Evolutionary conservation across 1,140 invertebrate species (phyloP).

Genomic region (Bombus confusus): DNA sequence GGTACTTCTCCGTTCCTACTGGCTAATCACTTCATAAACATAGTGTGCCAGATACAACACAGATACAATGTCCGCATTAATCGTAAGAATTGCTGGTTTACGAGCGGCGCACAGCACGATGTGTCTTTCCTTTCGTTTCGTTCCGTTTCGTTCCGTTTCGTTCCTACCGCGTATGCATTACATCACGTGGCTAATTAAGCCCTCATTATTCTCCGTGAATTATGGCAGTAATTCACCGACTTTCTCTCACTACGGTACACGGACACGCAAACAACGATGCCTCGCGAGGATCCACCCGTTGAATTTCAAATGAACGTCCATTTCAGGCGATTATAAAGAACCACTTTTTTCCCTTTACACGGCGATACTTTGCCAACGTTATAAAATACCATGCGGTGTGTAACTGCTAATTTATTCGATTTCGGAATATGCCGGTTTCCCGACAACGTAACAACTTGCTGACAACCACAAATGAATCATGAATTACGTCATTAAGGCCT

Average conservation of each 20-base stretch:
- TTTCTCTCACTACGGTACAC: slow-evolving; percentile 65
- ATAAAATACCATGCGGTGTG: slow-evolving; percentile 45
- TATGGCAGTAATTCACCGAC: slow-evolving; percentile 69
- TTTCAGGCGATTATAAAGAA: slow-evolving; percentile 63
- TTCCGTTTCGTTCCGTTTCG: slow-evolving; percentile 68
- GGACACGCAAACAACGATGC: slow-evolving; percentile 53
- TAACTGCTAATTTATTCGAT: slow-evolving; percentile 59
- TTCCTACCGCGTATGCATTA: slow-evolving; percentile 67
- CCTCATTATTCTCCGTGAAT: slow-evolving; percentile 72
- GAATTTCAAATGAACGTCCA: slow-evolving; percentile 67
- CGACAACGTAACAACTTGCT: slow-evolving; percentile 51
- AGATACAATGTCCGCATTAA: slow-evolving; percentile 67
- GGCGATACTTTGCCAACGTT: slow-evolving; percentile 25
- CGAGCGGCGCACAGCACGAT: slow-evolving; percentile 44
- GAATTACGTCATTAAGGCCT: slow-evolving; percentile 28
- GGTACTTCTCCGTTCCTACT: slow-evolving; percentile 53
- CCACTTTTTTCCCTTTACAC: neutral
- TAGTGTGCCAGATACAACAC: slow-evolving; percentile 51
- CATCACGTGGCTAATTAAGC: slow-evolving; percentile 72
- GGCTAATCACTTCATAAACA: slow-evolving; percentile 68
- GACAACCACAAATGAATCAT: slow-evolving; percentile 56
- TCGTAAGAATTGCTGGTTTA: slow-evolving; percentile 69
- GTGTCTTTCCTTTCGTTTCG: slow-evolving; percentile 64
- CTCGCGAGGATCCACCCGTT: slow-evolving; percentile 64
- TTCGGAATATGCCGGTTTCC: slow-evolving; percentile 14